Evolutionary conservation across 2,888 invertebrate genomes (phyloP).

Genomic region (Cloeon dipterum): DNA sequence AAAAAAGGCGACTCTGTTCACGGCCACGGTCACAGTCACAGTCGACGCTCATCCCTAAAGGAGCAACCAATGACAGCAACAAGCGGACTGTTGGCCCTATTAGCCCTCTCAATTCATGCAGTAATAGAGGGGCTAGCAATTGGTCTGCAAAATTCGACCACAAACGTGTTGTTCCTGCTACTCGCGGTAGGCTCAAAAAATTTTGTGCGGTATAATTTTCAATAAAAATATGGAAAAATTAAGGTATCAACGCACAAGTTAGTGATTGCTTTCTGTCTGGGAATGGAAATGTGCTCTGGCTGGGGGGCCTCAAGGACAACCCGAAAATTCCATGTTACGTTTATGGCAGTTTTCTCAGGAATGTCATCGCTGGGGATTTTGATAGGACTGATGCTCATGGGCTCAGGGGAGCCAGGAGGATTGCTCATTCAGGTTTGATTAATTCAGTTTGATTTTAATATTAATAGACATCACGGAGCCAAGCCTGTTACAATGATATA

Average conservation of each 20-base stretch:
- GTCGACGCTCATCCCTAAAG: no score
- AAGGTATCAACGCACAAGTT: conserved; percentile 54
- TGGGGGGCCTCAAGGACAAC: conserved; percentile 20
- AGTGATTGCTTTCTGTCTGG: conserved; percentile 61
- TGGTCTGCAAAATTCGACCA: conserved; percentile 40
- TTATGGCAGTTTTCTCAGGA: conserved; percentile 36
- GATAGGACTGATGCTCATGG: conserved; percentile 24
- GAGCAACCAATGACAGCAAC: no score
- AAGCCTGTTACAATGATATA: no score
- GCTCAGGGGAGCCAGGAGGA: no score
- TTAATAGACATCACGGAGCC: no score
- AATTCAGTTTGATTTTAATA: no score
- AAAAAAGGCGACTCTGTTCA: no score
- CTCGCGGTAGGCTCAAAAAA: no score
- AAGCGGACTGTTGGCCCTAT: conserved; percentile 20
- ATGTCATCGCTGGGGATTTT: conserved; percentile 45
- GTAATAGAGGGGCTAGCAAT: conserved; percentile 61
- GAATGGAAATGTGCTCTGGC: conserved; percentile 33
- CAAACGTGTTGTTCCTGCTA: conserved; percentile 25
- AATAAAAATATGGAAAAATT: no score
- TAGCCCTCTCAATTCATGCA: conserved; percentile 55
- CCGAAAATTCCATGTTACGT: conserved; percentile 25
- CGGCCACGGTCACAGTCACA: no score
- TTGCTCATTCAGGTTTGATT: not conserved
- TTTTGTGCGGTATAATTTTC: no score